A percentile compares a stretch with the other conserved stretches of the same genome.
Evolutionary conservation across 1,140 invertebrate species (phyloP).

Genomic region (Leucophenga varia): DNA sequence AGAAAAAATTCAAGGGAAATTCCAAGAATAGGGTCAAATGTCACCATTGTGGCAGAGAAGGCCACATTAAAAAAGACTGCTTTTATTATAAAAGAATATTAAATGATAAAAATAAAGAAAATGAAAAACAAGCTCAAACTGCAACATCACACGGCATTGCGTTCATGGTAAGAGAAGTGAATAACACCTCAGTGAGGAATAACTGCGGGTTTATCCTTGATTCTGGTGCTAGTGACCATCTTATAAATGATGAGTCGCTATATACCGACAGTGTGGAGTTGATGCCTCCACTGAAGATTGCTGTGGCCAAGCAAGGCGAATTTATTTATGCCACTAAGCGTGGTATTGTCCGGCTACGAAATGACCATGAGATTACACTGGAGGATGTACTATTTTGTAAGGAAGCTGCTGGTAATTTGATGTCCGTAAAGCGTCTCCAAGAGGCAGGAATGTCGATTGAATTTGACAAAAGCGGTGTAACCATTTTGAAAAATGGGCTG

Average conservation of each 20-base stretch:
- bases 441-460: slow-evolving; percentile 9
- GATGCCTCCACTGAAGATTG: slow-evolving; percentile 14
- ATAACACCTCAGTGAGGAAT: neutral
- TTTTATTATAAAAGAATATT: no score
- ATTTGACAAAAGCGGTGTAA: slow-evolving; percentile 1
- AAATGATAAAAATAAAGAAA: neutral
- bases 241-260: slow-evolving; percentile 20
- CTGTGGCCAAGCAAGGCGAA: slow-evolving; percentile 16
- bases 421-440: slow-evolving; percentile 13
- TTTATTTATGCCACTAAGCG: slow-evolving; percentile 18
- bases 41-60: no score
- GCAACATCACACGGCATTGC: slow-evolving; percentile 2
- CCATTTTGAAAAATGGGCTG: neutral
- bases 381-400: slow-evolving; percentile 9
- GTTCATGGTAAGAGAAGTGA: slow-evolving; percentile 11
- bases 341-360: slow-evolving; percentile 12
- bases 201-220: slow-evolving; percentile 13
- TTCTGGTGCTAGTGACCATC: slow-evolving; percentile 16
- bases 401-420: slow-evolving; percentile 14
- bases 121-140: neutral
- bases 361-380: slow-evolving; percentile 11
- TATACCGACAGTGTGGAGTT: slow-evolving; percentile 9
- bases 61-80: no score
- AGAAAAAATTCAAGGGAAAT: no score
- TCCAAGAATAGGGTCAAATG: no score